phyloP scores from a whole-genome alignment of 2,888 invertebrate species.

The Euplexia lucipara region DNA sequence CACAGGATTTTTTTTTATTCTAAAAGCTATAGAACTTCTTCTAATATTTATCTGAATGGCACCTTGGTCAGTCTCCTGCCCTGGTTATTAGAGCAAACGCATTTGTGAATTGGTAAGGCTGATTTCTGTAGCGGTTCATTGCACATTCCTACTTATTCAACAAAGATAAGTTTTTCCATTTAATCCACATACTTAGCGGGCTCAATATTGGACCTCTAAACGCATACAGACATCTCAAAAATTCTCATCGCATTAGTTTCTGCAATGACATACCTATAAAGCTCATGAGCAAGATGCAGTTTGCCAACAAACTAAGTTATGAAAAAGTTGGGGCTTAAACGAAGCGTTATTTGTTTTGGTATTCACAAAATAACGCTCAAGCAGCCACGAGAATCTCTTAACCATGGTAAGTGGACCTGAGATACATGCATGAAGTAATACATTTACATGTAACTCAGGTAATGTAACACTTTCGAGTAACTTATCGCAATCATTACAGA shows the following conservation, averaged over 20 bases:
- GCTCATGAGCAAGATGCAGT: slow-evolving; percentile 1
- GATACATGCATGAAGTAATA: slow-evolving; percentile 47
- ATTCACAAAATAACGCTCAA: slow-evolving; percentile 17
- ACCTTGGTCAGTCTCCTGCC: too few relatives aligned
- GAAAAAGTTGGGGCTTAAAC: neutral
- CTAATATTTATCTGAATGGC: too few relatives aligned
- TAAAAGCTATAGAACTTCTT: too few relatives aligned
- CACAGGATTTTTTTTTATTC: neutral
- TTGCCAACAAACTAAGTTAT: neutral
- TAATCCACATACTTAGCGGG: too few relatives aligned
- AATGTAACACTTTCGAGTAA: slow-evolving; percentile 48
- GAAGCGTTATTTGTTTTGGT: neutral
- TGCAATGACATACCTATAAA: too few relatives aligned
- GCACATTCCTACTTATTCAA: neutral
- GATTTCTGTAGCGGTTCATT: neutral
- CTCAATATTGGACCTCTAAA: too few relatives aligned
- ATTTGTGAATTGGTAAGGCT: too few relatives aligned
- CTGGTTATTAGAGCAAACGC: too few relatives aligned
- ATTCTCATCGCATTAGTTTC: too few relatives aligned
- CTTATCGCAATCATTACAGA: slow-evolving; percentile 41
- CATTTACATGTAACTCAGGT: slow-evolving; percentile 46
- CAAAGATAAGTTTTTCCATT: neutral
- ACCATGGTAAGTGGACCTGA: slow-evolving; percentile 45
- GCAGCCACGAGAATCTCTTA: slow-evolving; percentile 14
- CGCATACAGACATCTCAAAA: too few relatives aligned